Conservation (phyloP, 2,797 vertebrate genomes). For the Protosalanx chinensis region DNA sequence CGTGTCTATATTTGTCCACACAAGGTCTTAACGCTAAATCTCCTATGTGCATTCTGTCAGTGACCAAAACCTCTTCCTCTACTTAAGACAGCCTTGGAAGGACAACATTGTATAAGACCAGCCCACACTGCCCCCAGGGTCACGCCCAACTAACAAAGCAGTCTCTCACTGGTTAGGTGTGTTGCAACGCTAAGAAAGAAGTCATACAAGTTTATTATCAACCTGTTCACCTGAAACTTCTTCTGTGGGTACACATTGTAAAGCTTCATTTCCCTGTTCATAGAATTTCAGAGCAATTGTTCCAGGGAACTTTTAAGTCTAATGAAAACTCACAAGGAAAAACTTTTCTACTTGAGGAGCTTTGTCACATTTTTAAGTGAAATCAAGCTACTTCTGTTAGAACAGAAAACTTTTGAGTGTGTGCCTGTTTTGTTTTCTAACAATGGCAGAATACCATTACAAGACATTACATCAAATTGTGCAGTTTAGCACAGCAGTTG, state of each 20-base stretch:
- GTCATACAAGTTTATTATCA: not conserved
- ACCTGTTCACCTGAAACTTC: too few relatives aligned
- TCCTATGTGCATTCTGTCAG: constrained; percentile 46
- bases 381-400: not conserved
- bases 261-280: too few relatives aligned
- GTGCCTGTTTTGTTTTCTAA: too few relatives aligned
- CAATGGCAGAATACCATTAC: too few relatives aligned
- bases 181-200: constrained; percentile 20
- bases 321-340: not conserved
- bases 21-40: constrained; percentile 49
- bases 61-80: constrained; percentile 37
- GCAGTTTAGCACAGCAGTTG: too few relatives aligned
- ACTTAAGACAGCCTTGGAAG: constrained; percentile 43
- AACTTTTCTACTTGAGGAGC: not conserved
- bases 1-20: constrained; percentile 35
- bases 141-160: constrained; percentile 31
- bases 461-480: too few relatives aligned
- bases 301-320: not conserved
- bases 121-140: constrained; percentile 44
- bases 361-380: not conserved
- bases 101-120: constrained; percentile 38
- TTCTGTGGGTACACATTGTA: not conserved
- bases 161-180: constrained; percentile 36
- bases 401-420: not conserved
- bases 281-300: not conserved